Evolutionary conservation across 2,113 vertebrate genomes (phyloP), one percentile per base, ranked within the genome.

Genomic region (Cryptotis parvus): DNA sequence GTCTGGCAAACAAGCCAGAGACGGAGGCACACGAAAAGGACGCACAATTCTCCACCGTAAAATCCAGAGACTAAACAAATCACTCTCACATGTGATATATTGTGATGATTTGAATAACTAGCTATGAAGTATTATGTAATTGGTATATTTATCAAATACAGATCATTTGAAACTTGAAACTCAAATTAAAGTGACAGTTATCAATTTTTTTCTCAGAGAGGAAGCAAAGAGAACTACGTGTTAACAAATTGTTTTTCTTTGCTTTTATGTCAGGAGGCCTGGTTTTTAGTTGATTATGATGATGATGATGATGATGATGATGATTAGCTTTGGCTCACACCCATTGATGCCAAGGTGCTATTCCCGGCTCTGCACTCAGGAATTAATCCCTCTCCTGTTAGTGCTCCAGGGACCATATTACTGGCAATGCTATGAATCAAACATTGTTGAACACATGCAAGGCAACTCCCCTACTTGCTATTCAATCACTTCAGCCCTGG

Each of bases 51-150:
- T 15, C 66, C 15, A 33, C 22, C 33, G n/a, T 58, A 35, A 87
- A 65, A 78, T 89, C 31, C 55, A 16, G 70, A n/a, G 87, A 82
- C n/a, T n/a, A 79, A 92, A 73, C 26, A n/a, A 35, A 74, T 35
- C 7, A 35, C 9, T 77, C 84, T 31, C 3, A 31, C 2, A 9
- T 24, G 26, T 65, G 15, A 2, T 63, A 26, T 12, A 9, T 10
- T 87, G 3, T 29, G n/a, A 90, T 76, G 63, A 83, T 72, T 72
- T 27, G 82, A 76, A 65, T 89, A 43, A 70, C 49, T 39, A 65
- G 37, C 4, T 55, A 27, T 65, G 26, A 9, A 52, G 9, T 45
- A 55, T 66, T 65, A 2, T 74, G 6, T 74, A 87, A 39, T 58
- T 35, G 90, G 37, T 55, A 58, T 0, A 58, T 39, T 75, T 45